Percentiles rank a stretch among this genome's conserved stretches.
These are phyloP conservation scores for Tipula lateralis DNA, from an alignment of 2,888 invertebrate genomes.

Conservation along the genomic window DNA sequence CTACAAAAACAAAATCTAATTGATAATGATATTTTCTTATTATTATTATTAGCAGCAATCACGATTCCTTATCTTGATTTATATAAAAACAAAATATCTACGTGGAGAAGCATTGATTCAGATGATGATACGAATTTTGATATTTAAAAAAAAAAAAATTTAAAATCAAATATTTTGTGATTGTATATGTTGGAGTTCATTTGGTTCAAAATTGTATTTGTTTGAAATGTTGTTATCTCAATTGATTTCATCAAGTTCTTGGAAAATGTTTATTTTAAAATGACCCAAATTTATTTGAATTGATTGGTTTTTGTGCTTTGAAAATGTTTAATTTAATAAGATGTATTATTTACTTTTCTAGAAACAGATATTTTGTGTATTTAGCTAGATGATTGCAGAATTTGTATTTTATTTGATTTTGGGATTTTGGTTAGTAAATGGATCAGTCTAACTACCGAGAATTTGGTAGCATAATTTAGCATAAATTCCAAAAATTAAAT, in stretches of 20 bases:
- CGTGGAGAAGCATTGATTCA: neutral
- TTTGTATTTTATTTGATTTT: neutral
- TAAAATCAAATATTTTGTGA: neutral
- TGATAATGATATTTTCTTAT: slow-evolving; percentile 24
- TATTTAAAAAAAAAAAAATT: neutral
- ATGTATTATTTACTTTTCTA: neutral
- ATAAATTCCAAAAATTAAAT: too few relatives aligned
- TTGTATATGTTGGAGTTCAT: neutral
- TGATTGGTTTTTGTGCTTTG: neutral
- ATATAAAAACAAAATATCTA: neutral
- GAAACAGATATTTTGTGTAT: neutral
- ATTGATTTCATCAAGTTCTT: neutral
- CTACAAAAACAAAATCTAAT: neutral
- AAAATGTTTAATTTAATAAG: neutral
- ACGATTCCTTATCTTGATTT: neutral
- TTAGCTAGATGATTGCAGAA: neutral
- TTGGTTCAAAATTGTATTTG: neutral
- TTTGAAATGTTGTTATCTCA: neutral
- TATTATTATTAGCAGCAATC: neutral
- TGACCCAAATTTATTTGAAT: neutral
- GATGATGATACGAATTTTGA: neutral
- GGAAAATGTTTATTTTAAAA: neutral
- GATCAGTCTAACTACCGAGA: too few relatives aligned
- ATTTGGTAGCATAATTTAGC: too few relatives aligned
- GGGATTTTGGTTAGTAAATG: too few relatives aligned